Evolutionary conservation across 2,797 vertebrate species (phyloP).

Genomic region (Columba guinea): DNA sequence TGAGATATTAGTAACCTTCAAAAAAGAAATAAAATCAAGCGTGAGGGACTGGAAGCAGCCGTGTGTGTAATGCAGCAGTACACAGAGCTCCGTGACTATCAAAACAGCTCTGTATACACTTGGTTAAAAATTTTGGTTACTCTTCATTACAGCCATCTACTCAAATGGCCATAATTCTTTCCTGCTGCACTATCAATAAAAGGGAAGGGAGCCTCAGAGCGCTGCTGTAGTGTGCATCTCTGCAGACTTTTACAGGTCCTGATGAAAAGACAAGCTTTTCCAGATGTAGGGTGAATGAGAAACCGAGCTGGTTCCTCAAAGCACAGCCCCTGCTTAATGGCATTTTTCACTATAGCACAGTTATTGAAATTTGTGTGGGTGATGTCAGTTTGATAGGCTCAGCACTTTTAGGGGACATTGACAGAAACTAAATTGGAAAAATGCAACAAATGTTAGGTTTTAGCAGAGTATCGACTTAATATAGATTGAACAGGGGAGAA

Average conservation of each 20-base stretch:
- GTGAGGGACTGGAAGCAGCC: background rate
- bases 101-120: background rate
- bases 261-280: slow-evolving; percentile 9
- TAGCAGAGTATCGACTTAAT: slow-evolving; percentile 75
- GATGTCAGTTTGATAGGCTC: slow-evolving; percentile 70
- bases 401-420: slow-evolving; percentile 74
- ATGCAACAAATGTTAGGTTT: slow-evolving; percentile 74
- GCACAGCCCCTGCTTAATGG: background rate
- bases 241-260: background rate
- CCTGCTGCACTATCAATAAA: background rate
- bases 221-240: background rate
- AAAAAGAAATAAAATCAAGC: background rate
- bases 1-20: background rate
- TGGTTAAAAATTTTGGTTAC: background rate
- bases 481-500: slow-evolving; percentile 74
- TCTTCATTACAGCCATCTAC: background rate
- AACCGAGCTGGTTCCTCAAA: slow-evolving; percentile 20
- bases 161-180: background rate
- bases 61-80: background rate
- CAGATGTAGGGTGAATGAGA: background rate
- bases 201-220: background rate
- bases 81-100: background rate
- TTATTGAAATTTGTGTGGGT: slow-evolving; percentile 72
- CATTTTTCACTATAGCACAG: slow-evolving; percentile 25
- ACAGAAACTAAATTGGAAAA: slow-evolving; percentile 79